Conservation (phyloP, 2,797 vertebrate species). For the Darevskia nairensis region DNA sequence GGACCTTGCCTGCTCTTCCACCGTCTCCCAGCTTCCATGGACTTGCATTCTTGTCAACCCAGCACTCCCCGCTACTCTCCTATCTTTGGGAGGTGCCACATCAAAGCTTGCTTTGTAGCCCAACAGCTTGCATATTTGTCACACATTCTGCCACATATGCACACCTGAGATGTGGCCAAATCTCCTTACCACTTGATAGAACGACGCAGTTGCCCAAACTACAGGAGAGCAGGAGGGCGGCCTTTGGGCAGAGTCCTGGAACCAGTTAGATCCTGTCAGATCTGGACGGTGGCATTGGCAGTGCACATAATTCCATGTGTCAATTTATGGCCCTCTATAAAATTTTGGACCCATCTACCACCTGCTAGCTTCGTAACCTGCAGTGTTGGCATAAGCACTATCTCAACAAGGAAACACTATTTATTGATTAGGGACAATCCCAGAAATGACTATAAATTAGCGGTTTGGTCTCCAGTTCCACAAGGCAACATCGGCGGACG, state of each 20-base stretch:
- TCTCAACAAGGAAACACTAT: neutral
- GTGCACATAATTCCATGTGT: neutral
- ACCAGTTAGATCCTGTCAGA: neutral
- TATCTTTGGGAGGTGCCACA: too few relatives aligned
- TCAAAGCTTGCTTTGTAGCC: too few relatives aligned
- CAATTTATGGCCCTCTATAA: neutral
- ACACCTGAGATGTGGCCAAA: too few relatives aligned
- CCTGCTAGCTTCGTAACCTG: neutral
- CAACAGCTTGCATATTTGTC: too few relatives aligned
- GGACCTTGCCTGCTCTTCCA: too few relatives aligned
- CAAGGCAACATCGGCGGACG: too few relatives aligned
- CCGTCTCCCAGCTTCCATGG: too few relatives aligned
- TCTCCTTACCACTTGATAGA: too few relatives aligned
- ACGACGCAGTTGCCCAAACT: too few relatives aligned
- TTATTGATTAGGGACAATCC: neutral
- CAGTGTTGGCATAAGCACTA: neutral
- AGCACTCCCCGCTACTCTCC: too few relatives aligned
- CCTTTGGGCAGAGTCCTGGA: neutral
- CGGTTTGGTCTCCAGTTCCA: neutral
- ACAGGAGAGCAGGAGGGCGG: neutral
- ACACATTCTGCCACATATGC: too few relatives aligned
- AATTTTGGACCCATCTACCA: neutral
- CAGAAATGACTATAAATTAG: neutral
- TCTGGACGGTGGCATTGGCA: neutral
- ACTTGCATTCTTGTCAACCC: too few relatives aligned